Evolutionary conservation across 2,797 vertebrate genomes (phyloP).

Genomic region (Peromyscus aztecus): DNA sequence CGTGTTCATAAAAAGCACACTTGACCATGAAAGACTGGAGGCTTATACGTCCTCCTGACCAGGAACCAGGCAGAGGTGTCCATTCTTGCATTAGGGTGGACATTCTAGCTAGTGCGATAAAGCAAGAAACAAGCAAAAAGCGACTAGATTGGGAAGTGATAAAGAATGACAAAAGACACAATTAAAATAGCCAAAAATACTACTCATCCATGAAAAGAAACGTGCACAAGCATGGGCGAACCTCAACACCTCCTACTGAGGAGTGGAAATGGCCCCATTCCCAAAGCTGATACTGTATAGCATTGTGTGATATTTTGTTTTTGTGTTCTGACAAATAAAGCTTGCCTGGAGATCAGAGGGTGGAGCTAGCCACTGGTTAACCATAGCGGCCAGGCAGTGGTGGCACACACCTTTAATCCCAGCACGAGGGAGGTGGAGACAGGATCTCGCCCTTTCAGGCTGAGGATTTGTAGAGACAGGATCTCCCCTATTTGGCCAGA

Average conservation of each 20-base stretch:
- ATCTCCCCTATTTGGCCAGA: no score
- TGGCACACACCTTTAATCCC: no score
- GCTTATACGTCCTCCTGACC: background rate
- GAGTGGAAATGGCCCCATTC: background rate
- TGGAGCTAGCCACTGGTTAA: no score
- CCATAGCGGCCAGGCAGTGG: no score
- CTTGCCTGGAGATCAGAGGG: no score
- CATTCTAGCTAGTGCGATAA: background rate
- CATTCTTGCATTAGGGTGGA: background rate
- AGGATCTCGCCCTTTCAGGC: no score
- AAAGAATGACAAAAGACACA: background rate
- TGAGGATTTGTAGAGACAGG: no score
- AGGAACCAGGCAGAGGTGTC: background rate
- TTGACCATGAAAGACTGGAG: background rate
- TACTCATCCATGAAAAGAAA: background rate
- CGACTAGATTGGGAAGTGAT: background rate
- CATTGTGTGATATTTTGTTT: no score
- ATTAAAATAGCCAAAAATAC: background rate
- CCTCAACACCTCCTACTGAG: background rate
- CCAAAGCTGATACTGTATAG: background rate
- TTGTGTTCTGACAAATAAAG: no score
- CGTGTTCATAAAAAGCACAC: background rate
- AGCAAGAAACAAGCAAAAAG: background rate
- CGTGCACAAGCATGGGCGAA: background rate
- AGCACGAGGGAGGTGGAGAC: no score